These are phyloP conservation scores for Capreolus pygargus DNA, from an alignment of 2,113 vertebrate genomes.

Conservation along the genomic window DNA sequence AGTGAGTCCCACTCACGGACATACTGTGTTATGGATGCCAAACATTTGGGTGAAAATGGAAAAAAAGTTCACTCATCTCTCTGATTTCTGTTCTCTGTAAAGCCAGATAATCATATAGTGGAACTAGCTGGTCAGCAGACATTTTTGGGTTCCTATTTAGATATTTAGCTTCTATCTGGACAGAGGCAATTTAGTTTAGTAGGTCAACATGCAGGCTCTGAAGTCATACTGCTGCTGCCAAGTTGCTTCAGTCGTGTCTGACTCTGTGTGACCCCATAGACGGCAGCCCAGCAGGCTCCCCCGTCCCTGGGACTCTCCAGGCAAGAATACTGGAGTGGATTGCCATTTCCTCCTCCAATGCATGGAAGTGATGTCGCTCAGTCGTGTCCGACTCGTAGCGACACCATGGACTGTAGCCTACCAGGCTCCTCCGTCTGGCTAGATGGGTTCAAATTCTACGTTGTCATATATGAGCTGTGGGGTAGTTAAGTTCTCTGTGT, in stretches of 20 bases:
- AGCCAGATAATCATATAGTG: background rate
- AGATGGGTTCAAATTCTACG: background rate
- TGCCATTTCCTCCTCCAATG: too few species aligned
- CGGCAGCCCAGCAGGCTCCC: too few species aligned
- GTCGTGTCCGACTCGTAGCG: too few species aligned
- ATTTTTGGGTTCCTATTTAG: background rate
- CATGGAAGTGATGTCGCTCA: too few species aligned
- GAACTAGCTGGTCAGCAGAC: background rate
- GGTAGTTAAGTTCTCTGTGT: background rate
- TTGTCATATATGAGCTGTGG: fast-evolving
- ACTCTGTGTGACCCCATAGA: too few species aligned
- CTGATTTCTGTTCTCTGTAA: constrained; percentile 3
- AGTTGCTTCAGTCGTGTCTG: too few species aligned
- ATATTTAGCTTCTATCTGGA: background rate
- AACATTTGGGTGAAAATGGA: constrained; percentile 43
- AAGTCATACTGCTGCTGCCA: background rate
- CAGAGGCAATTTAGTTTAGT: background rate
- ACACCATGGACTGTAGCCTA: too few species aligned
- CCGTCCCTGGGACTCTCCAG: too few species aligned
- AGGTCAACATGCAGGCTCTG: background rate
- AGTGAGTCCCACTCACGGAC: background rate
- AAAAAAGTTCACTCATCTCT: background rate
- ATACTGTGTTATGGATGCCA: background rate
- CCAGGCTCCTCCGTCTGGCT: too few species aligned
- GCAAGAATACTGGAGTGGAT: too few species aligned